These are phyloP conservation scores for Porphyrio hochstetteri DNA, from an alignment of 2,113 vertebrate genomes.

Conservation along the genomic window DNA sequence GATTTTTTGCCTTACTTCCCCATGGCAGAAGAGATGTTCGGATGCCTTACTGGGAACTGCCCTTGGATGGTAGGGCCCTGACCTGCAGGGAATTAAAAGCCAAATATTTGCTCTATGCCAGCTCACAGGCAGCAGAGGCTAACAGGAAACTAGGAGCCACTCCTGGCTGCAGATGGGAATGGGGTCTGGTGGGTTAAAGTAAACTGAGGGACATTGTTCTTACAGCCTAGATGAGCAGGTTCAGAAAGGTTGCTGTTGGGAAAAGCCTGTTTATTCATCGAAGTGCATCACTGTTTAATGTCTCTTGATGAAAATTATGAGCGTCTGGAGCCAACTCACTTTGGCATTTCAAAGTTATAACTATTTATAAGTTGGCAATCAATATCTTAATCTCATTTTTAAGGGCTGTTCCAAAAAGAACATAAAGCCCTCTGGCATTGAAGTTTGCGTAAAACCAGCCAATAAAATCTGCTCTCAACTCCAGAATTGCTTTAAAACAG, in stretches of 20 bases:
- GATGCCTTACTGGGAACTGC: neutral
- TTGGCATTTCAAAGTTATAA: neutral
- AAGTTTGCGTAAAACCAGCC: neutral
- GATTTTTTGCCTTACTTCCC: neutral
- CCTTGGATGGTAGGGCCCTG: neutral
- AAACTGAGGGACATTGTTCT: neutral
- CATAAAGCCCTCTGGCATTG: neutral
- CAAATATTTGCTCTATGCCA: neutral
- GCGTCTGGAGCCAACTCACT: neutral
- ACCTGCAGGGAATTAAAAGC: neutral
- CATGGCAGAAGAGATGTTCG: neutral
- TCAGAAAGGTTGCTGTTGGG: neutral
- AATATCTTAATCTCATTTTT: neutral
- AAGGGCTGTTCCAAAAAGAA: neutral
- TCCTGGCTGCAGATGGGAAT: neutral
- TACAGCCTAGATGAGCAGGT: neutral
- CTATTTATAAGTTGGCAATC: neutral
- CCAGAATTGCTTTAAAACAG: neutral
- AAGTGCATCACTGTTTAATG: neutral
- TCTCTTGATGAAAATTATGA: neutral
- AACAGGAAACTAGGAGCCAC: neutral
- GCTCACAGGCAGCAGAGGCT: neutral
- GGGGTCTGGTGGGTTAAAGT: neutral
- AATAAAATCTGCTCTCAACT: neutral
- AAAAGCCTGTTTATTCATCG: neutral